Evolutionary conservation across 2,888 invertebrate genomes (phyloP).

Genomic region (Hemicrepidius hirtus): DNA sequence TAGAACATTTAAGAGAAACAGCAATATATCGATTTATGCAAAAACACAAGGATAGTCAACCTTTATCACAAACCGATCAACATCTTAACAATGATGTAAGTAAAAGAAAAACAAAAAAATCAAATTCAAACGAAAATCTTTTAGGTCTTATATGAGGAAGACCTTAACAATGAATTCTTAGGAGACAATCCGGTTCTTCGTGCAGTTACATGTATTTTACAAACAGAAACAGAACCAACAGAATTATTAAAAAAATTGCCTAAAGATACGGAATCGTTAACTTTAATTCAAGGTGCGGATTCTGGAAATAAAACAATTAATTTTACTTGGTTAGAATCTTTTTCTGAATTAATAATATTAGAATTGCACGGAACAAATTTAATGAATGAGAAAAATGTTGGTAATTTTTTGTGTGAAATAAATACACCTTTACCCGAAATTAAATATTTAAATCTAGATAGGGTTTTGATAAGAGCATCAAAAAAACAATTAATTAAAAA

Average conservation of each 20-base stretch:
- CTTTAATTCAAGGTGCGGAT: slow-evolving; percentile 76
- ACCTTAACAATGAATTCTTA: slow-evolving; percentile 65
- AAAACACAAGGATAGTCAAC: slow-evolving; percentile 63
- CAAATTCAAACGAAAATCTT: slow-evolving; percentile 40
- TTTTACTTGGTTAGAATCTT: slow-evolving; percentile 71
- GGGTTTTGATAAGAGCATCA: slow-evolving; percentile 66
- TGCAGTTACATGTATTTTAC: slow-evolving; percentile 75
- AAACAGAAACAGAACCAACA: slow-evolving; percentile 70
- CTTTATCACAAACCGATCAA: slow-evolving; percentile 55
- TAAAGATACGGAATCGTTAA: slow-evolving; percentile 74
- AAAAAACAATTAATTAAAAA: slow-evolving; percentile 68
- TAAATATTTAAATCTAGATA: slow-evolving; percentile 75
- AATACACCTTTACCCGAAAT: slow-evolving; percentile 72
- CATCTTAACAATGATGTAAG: slow-evolving; percentile 69
- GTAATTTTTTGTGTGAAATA: slow-evolving; percentile 71
- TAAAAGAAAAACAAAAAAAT: too few relatives aligned
- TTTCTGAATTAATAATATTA: slow-evolving; percentile 75
- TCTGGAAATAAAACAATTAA: slow-evolving; percentile 72
- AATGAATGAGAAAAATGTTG: slow-evolving; percentile 60
- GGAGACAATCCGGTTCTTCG: slow-evolving; percentile 71
- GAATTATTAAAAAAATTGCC: slow-evolving; percentile 71
- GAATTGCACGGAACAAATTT: slow-evolving; percentile 77
- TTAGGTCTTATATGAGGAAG: slow-evolving; percentile 71
- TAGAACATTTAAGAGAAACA: slow-evolving; percentile 74
- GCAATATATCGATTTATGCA: slow-evolving; percentile 75